phyloP scores from a whole-genome alignment of 53 echinoderm and acorn worm genomes.

The Apostichopus leukothele region DNA sequence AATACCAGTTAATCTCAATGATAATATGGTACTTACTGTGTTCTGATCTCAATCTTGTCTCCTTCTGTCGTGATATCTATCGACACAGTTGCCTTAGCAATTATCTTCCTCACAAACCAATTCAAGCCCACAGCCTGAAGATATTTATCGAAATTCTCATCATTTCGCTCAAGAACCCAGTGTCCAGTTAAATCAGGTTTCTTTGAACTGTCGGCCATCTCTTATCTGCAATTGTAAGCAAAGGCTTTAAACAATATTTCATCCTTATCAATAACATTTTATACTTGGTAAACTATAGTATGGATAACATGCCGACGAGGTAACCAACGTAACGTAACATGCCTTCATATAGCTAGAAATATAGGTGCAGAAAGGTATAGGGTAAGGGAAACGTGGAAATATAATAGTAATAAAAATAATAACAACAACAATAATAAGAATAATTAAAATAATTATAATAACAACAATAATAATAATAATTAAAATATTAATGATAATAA shows the following conservation, averaged over 20 bases:
- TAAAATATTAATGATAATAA: too few species aligned
- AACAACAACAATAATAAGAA: too few species aligned
- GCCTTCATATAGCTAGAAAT: too few species aligned
- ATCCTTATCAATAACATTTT: not conserved
- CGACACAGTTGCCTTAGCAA: constrained; percentile 34
- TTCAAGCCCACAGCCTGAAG: constrained; percentile 48
- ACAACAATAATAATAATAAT: too few species aligned
- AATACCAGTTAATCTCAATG: too few species aligned
- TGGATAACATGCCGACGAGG: not conserved
- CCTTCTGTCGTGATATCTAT: constrained; percentile 54
- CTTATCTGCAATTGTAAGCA: constrained; percentile 9
- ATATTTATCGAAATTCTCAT: constrained; percentile 64
- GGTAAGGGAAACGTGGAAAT: too few species aligned
- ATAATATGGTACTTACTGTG: constrained; percentile 51
- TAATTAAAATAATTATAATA: too few species aligned
- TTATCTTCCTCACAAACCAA: constrained; percentile 57
- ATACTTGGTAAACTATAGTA: not conserved
- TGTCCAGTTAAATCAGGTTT: constrained; percentile 53
- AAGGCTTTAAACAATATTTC: not conserved
- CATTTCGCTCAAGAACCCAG: constrained; percentile 59
- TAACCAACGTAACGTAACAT: too few species aligned
- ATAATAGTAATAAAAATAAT: too few species aligned
- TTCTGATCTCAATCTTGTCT: constrained; percentile 49
- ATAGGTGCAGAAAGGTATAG: too few species aligned
- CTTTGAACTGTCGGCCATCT: constrained; percentile 7